Conservation (phyloP, 2,888 invertebrate species). For the Machimus rusticus region DNA sequence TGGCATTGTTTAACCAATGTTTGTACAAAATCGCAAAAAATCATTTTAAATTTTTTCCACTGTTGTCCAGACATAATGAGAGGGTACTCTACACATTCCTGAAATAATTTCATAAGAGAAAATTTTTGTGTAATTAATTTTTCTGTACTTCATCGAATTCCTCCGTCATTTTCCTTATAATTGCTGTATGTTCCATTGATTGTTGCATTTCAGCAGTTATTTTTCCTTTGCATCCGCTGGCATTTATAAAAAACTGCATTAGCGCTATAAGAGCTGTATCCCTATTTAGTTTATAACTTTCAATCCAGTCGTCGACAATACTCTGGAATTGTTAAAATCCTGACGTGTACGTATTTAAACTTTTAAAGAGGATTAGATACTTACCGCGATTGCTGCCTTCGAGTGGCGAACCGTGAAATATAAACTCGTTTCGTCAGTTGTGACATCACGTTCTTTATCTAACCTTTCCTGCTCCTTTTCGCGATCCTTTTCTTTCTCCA, state of each 20-base stretch:
- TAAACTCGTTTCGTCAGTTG: slow-evolving; percentile 83
- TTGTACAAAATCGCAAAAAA: slow-evolving; percentile 97
- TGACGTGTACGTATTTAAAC: not conserved
- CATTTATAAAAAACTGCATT: slow-evolving; percentile 98
- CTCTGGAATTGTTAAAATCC: slow-evolving; percentile 64
- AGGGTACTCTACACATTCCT: slow-evolving; percentile 99
- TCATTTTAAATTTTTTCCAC: slow-evolving; percentile 95
- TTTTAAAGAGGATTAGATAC: not conserved
- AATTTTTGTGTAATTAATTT: not conserved
- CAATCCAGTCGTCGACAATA: slow-evolving; percentile 99
- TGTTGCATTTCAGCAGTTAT: slow-evolving; percentile 94
- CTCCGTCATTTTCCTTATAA: slow-evolving; percentile 98
- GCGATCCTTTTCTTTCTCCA: slow-evolving; percentile 57
- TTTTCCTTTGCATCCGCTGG: slow-evolving; percentile 95
- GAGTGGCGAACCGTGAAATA: slow-evolving; percentile 86
- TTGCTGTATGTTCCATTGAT: slow-evolving; percentile 95
- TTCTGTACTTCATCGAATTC: slow-evolving; percentile 90
- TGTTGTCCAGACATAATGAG: slow-evolving; percentile 95
- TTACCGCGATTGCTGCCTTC: slow-evolving; percentile 79
- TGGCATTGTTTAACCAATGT: slow-evolving; percentile 97
- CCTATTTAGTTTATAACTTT: slow-evolving; percentile 91
- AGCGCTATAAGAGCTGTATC: slow-evolving; percentile 90
- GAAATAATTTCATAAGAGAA: slow-evolving; percentile 45
- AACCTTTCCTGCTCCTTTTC: slow-evolving; percentile 60
- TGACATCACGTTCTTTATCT: slow-evolving; percentile 63